A percentile compares a stretch with the other conserved stretches of the same genome.
phyloP scores from a whole-genome alignment of 2,888 invertebrate genomes.

The Cantharis rustica region DNA sequence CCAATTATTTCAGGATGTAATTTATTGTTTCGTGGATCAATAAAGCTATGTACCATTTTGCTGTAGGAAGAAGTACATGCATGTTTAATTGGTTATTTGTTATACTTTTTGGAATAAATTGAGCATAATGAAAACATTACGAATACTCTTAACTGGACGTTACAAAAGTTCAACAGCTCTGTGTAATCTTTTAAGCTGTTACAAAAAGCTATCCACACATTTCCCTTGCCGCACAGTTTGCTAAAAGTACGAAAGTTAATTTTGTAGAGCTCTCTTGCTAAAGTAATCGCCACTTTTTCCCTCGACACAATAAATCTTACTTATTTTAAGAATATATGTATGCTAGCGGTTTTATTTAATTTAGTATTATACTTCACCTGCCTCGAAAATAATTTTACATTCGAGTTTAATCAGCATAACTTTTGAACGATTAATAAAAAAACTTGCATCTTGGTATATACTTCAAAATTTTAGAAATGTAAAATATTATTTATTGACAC shows the following conservation, averaged over 20 bases:
- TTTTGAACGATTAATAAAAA: not conserved
- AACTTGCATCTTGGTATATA: not conserved
- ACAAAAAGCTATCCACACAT: constrained; percentile 32
- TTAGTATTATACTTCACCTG: constrained; percentile 24
- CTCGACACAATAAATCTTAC: constrained; percentile 31
- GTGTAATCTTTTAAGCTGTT: constrained; percentile 32
- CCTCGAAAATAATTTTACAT: not conserved
- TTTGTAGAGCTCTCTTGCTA: constrained; percentile 32
- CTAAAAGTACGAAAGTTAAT: constrained; percentile 33
- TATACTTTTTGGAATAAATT: constrained; percentile 2
- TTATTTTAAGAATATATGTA: constrained; percentile 29
- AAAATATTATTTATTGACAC: constrained; percentile 1
- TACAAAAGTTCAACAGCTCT: constrained; percentile 31
- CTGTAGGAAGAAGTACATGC: not conserved
- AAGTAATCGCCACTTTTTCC: constrained; percentile 33
- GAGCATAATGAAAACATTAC: constrained; percentile 12
- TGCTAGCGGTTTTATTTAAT: constrained; percentile 27
- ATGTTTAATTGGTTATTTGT: not conserved
- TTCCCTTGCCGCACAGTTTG: constrained; percentile 32
- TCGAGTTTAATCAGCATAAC: not conserved
- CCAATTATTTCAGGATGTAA: not conserved
- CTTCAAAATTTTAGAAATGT: not conserved
- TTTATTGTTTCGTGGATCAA: not conserved
- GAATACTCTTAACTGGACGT: constrained; percentile 25
- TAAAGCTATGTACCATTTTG: not conserved